These are phyloP conservation scores for Oithona nana DNA, from an alignment of 2,888 invertebrate species.

Conservation along the genomic window DNA sequence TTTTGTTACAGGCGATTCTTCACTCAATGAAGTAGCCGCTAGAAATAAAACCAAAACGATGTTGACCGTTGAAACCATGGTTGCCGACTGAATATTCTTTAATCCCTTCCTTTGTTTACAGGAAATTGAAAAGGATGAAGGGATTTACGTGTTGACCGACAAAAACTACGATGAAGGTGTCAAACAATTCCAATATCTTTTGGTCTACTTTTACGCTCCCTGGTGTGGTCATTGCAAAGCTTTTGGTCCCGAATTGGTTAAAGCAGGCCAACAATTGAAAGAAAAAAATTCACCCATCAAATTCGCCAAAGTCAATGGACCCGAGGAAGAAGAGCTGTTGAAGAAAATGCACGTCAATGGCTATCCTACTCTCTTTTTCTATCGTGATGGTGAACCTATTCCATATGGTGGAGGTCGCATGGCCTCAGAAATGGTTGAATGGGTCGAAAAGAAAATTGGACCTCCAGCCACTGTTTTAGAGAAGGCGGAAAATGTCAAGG, in stretches of 20 bases:
- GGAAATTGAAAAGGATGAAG: slow-evolving; percentile 57
- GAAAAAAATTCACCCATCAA: slow-evolving; percentile 64
- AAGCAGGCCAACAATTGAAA: slow-evolving; percentile 65
- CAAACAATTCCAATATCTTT: slow-evolving; percentile 66
- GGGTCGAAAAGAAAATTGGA: slow-evolving; percentile 92
- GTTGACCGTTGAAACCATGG: neutral
- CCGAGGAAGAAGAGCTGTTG: slow-evolving; percentile 67
- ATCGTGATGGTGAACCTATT: slow-evolving; percentile 53
- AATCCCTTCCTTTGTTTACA: slow-evolving; percentile 6
- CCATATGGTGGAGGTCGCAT: slow-evolving; percentile 75
- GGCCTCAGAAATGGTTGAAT: slow-evolving; percentile 72
- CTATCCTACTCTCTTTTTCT: slow-evolving; percentile 95
- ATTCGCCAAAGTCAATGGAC: slow-evolving; percentile 90
- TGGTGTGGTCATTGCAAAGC: slow-evolving; percentile 75
- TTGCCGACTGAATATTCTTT: neutral
- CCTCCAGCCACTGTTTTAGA: slow-evolving; percentile 67
- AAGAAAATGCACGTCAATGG: slow-evolving; percentile 71
- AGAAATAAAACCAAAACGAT: neutral
- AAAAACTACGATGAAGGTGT: slow-evolving; percentile 76
- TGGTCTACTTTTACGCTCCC: slow-evolving; percentile 98
- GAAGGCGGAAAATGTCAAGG: slow-evolving; percentile 59
- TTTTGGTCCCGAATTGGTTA: slow-evolving; percentile 80
- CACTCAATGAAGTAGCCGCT: neutral
- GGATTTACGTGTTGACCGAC: slow-evolving; percentile 68
- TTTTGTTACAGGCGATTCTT: too few species aligned